phyloP scores from a whole-genome alignment of 1,140 invertebrate species.

The Marisa cornuarietis region DNA sequence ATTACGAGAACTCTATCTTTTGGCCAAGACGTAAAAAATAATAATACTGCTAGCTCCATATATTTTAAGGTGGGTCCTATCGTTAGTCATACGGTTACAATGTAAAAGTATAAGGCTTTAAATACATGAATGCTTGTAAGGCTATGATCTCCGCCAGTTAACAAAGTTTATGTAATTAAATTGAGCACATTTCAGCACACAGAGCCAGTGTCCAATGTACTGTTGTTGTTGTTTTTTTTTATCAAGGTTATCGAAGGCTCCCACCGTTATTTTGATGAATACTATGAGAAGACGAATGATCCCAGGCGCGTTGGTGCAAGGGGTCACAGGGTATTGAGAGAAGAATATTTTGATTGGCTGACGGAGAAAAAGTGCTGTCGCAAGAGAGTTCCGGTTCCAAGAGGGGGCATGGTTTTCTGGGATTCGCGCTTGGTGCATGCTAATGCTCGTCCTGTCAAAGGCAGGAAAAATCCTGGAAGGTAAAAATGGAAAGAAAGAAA shows the following conservation, averaged over 20 bases:
- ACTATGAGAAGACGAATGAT: slow-evolving; percentile 35
- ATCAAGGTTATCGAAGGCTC: slow-evolving; percentile 44
- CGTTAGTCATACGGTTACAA: too few relatives aligned
- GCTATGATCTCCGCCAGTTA: too few relatives aligned
- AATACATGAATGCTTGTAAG: too few relatives aligned
- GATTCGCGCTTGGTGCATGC: slow-evolving; percentile 45
- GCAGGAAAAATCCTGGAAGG: slow-evolving; percentile 38
- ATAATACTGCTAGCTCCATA: too few relatives aligned
- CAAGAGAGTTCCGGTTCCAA: slow-evolving; percentile 40
- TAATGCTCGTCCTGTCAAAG: slow-evolving; percentile 36
- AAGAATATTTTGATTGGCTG: slow-evolving; percentile 38
- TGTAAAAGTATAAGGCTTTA: too few relatives aligned
- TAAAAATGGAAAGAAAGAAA: slow-evolving; percentile 16
- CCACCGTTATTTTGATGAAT: slow-evolving; percentile 33
- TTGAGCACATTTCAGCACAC: too few relatives aligned
- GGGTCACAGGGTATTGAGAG: slow-evolving; percentile 28
- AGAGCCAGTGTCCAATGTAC: too few relatives aligned
- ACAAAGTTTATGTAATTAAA: too few relatives aligned
- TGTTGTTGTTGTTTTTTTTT: slow-evolving; percentile 29
- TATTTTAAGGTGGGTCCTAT: too few relatives aligned
- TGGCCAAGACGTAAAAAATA: too few relatives aligned
- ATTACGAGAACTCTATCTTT: too few relatives aligned
- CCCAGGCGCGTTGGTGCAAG: slow-evolving; percentile 9
- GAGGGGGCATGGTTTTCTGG: slow-evolving; percentile 45
- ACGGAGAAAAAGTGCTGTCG: slow-evolving; percentile 29